Percentiles rank a stretch among this genome's conserved stretches.
Conservation (phyloP, 2,797 vertebrate genomes). For the Onychomys leucogaster region DNA sequence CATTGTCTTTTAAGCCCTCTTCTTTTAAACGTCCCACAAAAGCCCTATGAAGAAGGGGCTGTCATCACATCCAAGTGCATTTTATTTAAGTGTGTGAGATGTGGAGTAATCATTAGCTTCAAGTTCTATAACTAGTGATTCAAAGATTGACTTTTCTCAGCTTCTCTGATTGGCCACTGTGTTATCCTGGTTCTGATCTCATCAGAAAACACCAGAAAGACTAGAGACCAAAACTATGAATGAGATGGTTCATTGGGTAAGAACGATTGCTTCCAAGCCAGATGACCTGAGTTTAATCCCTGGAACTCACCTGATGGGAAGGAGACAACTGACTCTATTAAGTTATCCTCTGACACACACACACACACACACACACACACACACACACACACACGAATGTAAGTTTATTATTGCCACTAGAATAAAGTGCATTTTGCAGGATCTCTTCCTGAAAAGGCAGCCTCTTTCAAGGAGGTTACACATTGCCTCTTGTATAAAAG, state of each 20-base stretch:
- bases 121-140: background rate
- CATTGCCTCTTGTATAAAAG: background rate
- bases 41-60: background rate
- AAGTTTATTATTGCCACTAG: background rate
- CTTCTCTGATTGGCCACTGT: background rate
- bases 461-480: background rate
- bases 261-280: background rate
- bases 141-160: background rate
- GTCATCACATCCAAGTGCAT: background rate
- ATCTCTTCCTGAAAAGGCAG: background rate
- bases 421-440: background rate
- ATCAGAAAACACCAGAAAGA: constrained; percentile 11
- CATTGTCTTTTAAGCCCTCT: background rate
- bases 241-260: background rate
- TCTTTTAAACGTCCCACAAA: background rate
- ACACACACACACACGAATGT: background rate
- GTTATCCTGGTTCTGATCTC: background rate
- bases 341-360: background rate
- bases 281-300: background rate
- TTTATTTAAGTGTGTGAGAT: background rate
- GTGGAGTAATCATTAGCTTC: background rate
- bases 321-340: background rate
- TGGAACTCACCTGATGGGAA: background rate
- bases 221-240: background rate
- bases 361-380: background rate